Evolutionary conservation across 2,888 invertebrate genomes (phyloP).

Genomic region (Amaurobius ferox): DNA sequence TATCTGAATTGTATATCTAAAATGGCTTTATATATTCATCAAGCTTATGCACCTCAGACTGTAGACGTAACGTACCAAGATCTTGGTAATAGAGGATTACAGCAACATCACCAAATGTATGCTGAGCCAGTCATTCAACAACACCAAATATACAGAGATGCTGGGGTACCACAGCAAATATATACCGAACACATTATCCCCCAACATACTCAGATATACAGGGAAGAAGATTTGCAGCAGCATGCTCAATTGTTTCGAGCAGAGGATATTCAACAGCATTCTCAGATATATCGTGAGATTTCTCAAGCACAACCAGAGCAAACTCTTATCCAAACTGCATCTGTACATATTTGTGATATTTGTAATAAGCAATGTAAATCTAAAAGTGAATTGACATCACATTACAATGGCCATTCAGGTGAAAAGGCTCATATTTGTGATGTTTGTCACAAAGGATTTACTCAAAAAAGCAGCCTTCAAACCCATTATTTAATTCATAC

Average conservation of each 20-base stretch:
- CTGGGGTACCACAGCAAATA: constrained; percentile 53
- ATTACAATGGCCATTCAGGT: constrained; percentile 62
- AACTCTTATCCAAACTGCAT: constrained; percentile 3
- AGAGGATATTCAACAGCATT: constrained; percentile 62
- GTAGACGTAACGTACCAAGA: constrained; percentile 66
- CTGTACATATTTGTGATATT: constrained; percentile 52
- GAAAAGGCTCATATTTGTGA: constrained; percentile 67
- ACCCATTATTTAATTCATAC: constrained; percentile 69
- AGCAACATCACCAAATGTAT: constrained; percentile 67
- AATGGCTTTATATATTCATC: constrained; percentile 66
- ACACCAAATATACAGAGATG: constrained; percentile 47
- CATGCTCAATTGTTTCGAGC: constrained; percentile 60
- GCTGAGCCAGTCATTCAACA: constrained; percentile 69
- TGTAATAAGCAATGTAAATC: constrained; percentile 60
- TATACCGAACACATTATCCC: constrained; percentile 66
- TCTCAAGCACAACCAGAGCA: constrained; percentile 19
- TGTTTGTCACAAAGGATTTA: constrained; percentile 69
- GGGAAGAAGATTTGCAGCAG: constrained; percentile 63
- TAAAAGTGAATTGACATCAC: constrained; percentile 59
- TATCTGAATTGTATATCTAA: too few relatives aligned
- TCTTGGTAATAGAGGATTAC: constrained; percentile 49
- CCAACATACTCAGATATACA: constrained; percentile 62
- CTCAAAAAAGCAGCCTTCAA: constrained; percentile 67
- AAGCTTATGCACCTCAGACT: constrained; percentile 49
- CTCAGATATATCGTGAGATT: constrained; percentile 55